Evolutionary conservation across 2,113 vertebrate species (phyloP).

Genomic region (Riparia riparia): DNA sequence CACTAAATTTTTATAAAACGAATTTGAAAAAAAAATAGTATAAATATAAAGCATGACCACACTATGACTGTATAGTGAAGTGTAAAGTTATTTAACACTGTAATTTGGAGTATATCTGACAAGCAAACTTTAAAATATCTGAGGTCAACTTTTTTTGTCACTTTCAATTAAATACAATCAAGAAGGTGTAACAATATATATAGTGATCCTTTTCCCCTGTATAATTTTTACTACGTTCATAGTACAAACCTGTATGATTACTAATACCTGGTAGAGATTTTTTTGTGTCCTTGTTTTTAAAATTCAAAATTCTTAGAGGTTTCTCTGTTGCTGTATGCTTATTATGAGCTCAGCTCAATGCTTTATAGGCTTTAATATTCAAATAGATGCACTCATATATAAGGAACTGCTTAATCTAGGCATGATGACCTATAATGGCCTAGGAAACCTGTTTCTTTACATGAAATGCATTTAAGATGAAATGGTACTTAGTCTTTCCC

Average conservation of each 20-base stretch:
- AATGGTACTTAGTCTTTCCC: background rate
- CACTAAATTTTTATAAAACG: background rate
- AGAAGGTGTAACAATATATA: background rate
- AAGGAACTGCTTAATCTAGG: background rate
- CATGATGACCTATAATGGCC: background rate
- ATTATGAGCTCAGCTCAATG: background rate
- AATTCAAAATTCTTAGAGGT: background rate
- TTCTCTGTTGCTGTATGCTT: background rate
- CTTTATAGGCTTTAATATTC: background rate
- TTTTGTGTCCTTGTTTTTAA: background rate
- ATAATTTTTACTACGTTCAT: background rate
- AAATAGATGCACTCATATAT: background rate
- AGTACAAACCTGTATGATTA: background rate
- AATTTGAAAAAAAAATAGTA: background rate
- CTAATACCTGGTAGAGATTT: background rate
- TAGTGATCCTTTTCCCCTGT: background rate
- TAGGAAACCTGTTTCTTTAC: background rate
- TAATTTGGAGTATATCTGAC: background rate
- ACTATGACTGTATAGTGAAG: background rate
- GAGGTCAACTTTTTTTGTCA: background rate
- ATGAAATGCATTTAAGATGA: background rate
- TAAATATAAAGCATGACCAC: background rate
- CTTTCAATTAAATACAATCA: background rate
- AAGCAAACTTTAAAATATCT: background rate
- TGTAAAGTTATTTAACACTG: background rate